These are phyloP conservation scores for Oreochromis aureus DNA, from an alignment of 2,113 vertebrate species.

Conservation along the genomic window DNA sequence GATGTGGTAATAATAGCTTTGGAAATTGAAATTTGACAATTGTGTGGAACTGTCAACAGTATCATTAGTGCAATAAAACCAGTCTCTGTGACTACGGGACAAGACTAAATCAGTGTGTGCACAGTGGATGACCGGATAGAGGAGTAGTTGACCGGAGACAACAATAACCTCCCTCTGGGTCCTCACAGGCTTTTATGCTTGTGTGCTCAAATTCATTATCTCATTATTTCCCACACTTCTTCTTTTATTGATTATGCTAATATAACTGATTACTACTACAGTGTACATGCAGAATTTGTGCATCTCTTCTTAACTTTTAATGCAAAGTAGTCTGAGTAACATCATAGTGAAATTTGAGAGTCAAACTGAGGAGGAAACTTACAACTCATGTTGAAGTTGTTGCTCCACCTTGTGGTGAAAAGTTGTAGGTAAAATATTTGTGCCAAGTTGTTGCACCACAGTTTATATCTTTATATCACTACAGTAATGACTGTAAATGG, in stretches of 20 bases:
- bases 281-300: background rate
- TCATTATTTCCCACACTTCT: background rate
- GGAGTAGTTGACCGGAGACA: background rate
- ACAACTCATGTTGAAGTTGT: background rate
- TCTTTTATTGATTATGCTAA: background rate
- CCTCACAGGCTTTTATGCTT: background rate
- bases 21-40: background rate
- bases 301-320: background rate
- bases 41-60: background rate
- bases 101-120: background rate
- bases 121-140: background rate
- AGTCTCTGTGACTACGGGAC: background rate
- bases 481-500: background rate
- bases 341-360: background rate
- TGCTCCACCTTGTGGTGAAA: slow-evolving; percentile 42
- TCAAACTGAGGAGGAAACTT: background rate
- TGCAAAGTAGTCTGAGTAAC: background rate
- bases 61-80: background rate
- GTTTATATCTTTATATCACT: background rate
- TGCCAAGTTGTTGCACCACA: background rate
- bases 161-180: background rate
- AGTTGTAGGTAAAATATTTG: background rate
- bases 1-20: background rate
- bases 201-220: background rate
- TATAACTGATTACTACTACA: background rate